A percentile compares a stretch with the other conserved stretches of the same genome.
phyloP scores from a whole-genome alignment of 2,797 vertebrate species.

The Pseudochaenichthys georgianus region DNA sequence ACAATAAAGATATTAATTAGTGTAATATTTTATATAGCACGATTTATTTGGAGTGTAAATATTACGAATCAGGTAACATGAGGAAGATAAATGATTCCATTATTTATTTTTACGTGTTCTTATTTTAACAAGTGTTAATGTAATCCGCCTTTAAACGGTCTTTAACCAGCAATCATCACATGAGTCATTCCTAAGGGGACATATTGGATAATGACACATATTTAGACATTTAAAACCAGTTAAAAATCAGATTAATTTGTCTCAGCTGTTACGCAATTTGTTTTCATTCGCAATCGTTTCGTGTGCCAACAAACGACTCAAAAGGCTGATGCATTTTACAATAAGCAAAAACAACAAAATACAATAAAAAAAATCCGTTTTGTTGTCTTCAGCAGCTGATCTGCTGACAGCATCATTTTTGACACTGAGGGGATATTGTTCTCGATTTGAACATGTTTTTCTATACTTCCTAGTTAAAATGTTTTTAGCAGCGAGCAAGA shows the following conservation, averaged over 20 bases:
- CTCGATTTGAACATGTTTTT: conserved; percentile 12
- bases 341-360: background rate
- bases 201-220: background rate
- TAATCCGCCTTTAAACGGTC: background rate
- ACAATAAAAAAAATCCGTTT: background rate
- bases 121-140: background rate
- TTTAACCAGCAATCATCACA: background rate
- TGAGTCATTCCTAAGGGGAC: background rate
- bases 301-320: background rate
- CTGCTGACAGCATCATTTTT: background rate
- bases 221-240: background rate
- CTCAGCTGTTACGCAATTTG: background rate
- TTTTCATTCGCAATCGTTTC: background rate
- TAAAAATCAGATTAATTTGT: background rate
- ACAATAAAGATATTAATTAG: background rate
- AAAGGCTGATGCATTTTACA: background rate
- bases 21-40: background rate
- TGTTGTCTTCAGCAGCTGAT: background rate
- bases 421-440: background rate
- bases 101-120: background rate
- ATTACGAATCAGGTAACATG: background rate
- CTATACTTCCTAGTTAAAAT: background rate
- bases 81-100: background rate
- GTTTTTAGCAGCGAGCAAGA: background rate
- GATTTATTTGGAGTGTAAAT: background rate